A percentile compares a stretch with the other conserved stretches of the same genome.
These are phyloP conservation scores for Distichodus sexfasciatus DNA, from an alignment of 2,797 vertebrate genomes.

Conservation along the genomic window DNA sequence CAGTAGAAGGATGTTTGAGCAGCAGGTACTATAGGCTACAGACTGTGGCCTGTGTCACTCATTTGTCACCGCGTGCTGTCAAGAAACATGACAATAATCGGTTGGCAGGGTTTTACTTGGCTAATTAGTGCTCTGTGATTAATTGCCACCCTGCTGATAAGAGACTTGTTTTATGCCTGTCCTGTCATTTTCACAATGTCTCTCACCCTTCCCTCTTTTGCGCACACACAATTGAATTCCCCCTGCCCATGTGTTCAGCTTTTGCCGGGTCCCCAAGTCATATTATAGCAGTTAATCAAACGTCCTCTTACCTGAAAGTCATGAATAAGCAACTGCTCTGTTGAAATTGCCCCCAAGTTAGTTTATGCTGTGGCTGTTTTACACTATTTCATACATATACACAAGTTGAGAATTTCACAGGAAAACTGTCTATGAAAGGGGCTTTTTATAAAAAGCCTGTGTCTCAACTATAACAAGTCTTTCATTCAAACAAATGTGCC, in stretches of 20 bases:
- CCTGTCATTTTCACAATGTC: neutral
- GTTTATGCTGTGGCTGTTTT: neutral
- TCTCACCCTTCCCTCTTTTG: neutral
- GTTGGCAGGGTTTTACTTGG: constrained; percentile 8
- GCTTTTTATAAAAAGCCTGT: neutral
- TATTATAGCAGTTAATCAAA: neutral
- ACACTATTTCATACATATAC: no score
- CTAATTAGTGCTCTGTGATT: constrained; percentile 33
- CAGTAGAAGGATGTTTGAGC: neutral
- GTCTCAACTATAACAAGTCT: constrained; percentile 1
- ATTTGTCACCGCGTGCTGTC: neutral
- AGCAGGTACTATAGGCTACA: neutral
- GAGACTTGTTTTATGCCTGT: neutral
- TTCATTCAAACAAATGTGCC: neutral
- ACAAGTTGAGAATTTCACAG: neutral
- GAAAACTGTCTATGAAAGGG: neutral
- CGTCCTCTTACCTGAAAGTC: neutral
- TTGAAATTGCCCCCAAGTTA: neutral
- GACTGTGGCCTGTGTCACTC: neutral
- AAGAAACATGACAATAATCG: constrained; percentile 26
- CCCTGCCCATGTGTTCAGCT: neutral
- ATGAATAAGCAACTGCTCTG: neutral
- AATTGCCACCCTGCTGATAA: constrained; percentile 18
- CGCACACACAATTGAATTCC: neutral
- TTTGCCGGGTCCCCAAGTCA: neutral